phyloP scores from a whole-genome alignment of 2,888 invertebrate genomes.

The Agrotis ipsilon region DNA sequence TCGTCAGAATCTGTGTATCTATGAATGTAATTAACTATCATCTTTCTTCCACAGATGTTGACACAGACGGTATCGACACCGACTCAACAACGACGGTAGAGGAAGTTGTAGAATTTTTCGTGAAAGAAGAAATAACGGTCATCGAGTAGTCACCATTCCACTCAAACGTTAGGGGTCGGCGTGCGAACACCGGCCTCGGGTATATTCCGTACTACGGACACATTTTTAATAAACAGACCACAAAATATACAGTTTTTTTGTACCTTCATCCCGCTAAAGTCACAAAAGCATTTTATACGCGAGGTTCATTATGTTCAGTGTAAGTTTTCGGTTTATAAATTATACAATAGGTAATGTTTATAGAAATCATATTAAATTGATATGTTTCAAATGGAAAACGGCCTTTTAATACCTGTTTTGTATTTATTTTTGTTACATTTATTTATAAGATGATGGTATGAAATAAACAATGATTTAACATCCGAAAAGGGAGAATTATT shows the following conservation, averaged over 20 bases:
- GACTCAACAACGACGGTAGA: constrained; percentile 97
- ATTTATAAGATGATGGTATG: constrained; percentile 77
- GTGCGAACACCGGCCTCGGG: constrained; percentile 74
- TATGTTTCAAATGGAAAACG: constrained; percentile 87
- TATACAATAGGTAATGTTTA: constrained; percentile 89
- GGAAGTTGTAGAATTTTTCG: constrained; percentile 99
- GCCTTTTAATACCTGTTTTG: constrained; percentile 85
- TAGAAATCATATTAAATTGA: constrained; percentile 90
- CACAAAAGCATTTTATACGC: constrained; percentile 65
- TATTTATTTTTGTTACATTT: constrained; percentile 73
- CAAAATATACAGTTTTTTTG: constrained; percentile 77
- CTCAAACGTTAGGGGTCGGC: constrained; percentile 79
- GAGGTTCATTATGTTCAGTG: constrained; percentile 81
- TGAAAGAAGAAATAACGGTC: constrained; percentile 97
- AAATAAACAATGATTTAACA: constrained; percentile 78
- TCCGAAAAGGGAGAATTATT: constrained; percentile 68
- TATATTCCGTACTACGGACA: constrained; percentile 65
- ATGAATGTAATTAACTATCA: constrained; percentile 6
- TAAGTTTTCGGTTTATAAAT: constrained; percentile 83
- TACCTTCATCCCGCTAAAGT: constrained; percentile 75
- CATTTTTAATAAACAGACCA: constrained; percentile 74
- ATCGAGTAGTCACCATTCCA: constrained; percentile 93
- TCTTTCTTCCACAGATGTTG: constrained; percentile 93
- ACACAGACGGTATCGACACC: constrained; percentile 97
- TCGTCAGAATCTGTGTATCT: no score